A percentile compares a stretch with the other conserved stretches of the same genome.
Conservation (phyloP, 2,113 vertebrate genomes). For the Equus przewalskii region DNA sequence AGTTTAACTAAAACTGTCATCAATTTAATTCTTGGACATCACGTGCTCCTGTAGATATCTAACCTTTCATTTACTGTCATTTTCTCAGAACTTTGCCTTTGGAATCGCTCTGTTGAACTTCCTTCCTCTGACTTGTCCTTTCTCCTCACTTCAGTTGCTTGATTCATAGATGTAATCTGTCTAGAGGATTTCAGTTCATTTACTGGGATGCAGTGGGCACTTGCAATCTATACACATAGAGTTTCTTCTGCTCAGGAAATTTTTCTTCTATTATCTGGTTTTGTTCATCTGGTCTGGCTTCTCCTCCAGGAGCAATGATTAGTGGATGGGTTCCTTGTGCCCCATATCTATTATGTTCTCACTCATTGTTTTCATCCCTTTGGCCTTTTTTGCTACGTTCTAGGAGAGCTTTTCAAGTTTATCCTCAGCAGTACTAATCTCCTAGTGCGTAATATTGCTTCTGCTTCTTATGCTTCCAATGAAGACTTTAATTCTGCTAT, state of each 20-base stretch:
- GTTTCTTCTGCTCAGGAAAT: background rate
- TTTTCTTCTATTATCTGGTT: background rate
- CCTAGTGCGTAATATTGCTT: background rate
- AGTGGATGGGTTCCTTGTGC: background rate
- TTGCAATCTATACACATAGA: background rate
- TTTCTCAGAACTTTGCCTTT: background rate
- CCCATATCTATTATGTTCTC: background rate
- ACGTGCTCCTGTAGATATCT: background rate
- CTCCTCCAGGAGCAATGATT: background rate
- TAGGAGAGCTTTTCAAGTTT: background rate
- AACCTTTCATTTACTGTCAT: background rate
- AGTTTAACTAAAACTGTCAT: background rate
- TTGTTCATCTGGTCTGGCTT: background rate
- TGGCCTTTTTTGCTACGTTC: background rate
- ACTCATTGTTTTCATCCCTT: background rate
- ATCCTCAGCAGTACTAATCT: background rate
- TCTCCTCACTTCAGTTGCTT: background rate
- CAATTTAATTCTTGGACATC: background rate
- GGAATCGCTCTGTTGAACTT: background rate
- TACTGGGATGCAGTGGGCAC: background rate
- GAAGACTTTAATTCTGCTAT: constrained; percentile 14
- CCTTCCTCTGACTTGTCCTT: background rate
- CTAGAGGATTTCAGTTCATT: background rate
- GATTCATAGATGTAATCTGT: background rate
- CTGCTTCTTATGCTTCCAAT: background rate